Evolutionary conservation across 2,797 vertebrate genomes (phyloP).

Genomic region (Myiotriccus ornatus): DNA sequence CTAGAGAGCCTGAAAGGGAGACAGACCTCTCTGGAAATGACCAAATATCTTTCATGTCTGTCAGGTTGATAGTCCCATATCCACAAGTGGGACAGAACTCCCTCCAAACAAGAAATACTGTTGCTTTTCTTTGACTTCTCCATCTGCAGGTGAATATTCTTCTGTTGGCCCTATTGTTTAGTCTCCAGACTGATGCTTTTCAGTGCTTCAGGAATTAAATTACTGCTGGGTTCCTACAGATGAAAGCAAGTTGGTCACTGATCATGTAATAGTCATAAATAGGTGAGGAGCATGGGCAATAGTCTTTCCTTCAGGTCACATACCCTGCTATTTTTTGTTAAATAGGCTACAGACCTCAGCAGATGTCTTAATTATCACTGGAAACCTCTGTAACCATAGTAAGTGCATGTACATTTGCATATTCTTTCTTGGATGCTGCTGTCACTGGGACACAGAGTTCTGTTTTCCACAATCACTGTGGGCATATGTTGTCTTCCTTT

Average conservation of each 20-base stretch:
- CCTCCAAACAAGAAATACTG: neutral
- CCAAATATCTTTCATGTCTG: neutral
- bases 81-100: neutral
- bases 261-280: neutral
- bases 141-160: neutral
- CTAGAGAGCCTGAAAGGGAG: neutral
- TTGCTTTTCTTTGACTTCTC: neutral
- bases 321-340: fast-evolving
- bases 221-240: neutral
- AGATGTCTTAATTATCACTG: neutral
- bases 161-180: neutral
- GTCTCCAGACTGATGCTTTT: neutral
- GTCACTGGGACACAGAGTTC: neutral
- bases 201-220: neutral
- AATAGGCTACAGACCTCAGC: neutral
- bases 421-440: neutral
- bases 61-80: neutral
- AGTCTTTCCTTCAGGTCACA: neutral
- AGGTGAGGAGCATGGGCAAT: neutral
- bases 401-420: neutral
- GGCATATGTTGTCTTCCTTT: neutral
- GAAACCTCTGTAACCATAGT: neutral
- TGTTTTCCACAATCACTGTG: neutral
- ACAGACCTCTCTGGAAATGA: neutral
- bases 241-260: neutral